Conservation (phyloP, 2,797 vertebrate species). For the Coendou prehensilis region DNA sequence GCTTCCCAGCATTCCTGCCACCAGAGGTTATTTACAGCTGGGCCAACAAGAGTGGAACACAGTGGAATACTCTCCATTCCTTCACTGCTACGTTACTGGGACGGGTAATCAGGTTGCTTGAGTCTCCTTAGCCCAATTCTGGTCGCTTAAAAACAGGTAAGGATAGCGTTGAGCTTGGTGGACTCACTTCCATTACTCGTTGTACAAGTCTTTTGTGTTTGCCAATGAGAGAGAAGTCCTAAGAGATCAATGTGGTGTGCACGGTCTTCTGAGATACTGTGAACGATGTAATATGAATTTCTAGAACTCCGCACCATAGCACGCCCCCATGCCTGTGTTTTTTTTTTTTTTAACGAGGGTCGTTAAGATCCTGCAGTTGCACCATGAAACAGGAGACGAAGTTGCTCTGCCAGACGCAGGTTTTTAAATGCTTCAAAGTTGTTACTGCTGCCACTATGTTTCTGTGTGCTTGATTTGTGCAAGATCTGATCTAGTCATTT, state of each 20-base stretch:
- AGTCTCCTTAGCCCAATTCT: too few relatives aligned
- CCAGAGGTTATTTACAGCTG: not conserved
- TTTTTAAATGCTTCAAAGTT: constrained; percentile 23
- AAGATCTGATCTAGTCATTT: constrained; percentile 68
- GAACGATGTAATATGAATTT: not conserved
- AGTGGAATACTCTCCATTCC: not conserved
- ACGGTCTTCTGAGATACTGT: not conserved
- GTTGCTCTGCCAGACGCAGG: not conserved
- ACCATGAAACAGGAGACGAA: not conserved
- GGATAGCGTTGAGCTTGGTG: rapidly evolving
- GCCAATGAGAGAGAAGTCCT: not conserved
- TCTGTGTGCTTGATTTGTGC: not conserved
- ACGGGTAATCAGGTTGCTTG: rapidly evolving
- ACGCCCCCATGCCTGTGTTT: not conserved
- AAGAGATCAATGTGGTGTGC: rapidly evolving
- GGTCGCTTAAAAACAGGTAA: not conserved
- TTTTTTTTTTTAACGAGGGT: not conserved
- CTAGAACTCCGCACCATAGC: not conserved
- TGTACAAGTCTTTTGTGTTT: too few relatives aligned
- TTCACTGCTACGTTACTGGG: rapidly evolving
- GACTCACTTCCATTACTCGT: not conserved
- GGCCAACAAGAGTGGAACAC: not conserved
- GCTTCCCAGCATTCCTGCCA: rapidly evolving
- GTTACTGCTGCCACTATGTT: not conserved
- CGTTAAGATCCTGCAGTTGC: not conserved